phyloP scores from a whole-genome alignment of 2,888 invertebrate genomes.

The Tinea semifulvella region DNA sequence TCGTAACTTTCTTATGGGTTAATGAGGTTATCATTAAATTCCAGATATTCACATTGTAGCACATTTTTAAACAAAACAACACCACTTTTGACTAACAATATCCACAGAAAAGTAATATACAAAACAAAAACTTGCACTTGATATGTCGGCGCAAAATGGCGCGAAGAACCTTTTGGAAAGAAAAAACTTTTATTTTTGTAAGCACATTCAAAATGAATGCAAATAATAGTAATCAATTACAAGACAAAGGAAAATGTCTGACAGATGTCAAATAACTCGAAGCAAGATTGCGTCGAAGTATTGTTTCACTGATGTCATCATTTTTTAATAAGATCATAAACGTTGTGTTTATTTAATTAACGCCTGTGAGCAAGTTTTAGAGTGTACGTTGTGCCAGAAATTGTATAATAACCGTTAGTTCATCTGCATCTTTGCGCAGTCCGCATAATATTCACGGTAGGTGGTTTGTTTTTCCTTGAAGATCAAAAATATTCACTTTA shows the following conservation, averaged over 20 bases:
- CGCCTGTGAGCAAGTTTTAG: neutral
- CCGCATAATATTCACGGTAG: neutral
- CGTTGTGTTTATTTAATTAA: constrained; percentile 10
- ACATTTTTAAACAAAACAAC: too few relatives aligned
- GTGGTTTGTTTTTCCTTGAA: neutral
- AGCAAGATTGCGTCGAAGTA: neutral
- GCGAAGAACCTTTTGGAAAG: too few relatives aligned
- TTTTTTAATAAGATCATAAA: constrained; percentile 5
- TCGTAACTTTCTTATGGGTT: too few relatives aligned
- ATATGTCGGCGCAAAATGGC: too few relatives aligned
- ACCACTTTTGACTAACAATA: too few relatives aligned
- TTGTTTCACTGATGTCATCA: constrained; percentile 4
- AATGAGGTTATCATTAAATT: too few relatives aligned
- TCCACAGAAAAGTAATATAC: too few relatives aligned
- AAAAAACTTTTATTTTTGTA: too few relatives aligned
- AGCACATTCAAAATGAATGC: too few relatives aligned
- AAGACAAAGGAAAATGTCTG: too few relatives aligned
- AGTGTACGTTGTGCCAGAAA: neutral
- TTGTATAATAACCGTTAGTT: neutral
- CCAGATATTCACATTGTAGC: too few relatives aligned
- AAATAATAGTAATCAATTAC: neutral
- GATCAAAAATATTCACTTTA: constrained; percentile 7
- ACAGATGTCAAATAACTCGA: neutral
- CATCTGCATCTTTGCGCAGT: neutral
- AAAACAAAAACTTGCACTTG: too few relatives aligned